Percentiles rank a stretch among this genome's conserved stretches.
Evolutionary conservation across 2,888 invertebrate genomes (phyloP).

Genomic region (Macaria liturata): DNA sequence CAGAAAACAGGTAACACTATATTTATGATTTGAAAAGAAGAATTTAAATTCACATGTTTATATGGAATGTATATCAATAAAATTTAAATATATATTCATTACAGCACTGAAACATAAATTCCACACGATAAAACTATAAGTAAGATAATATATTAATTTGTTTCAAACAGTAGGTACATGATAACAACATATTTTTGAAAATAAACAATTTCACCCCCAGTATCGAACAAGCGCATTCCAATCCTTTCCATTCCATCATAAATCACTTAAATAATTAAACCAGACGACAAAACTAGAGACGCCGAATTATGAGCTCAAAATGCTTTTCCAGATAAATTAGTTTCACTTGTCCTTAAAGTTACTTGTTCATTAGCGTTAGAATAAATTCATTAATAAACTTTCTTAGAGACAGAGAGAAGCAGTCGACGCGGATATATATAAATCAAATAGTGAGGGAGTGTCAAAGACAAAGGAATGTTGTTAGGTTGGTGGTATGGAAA

Average conservation of each 20-base stretch:
- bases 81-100: too few species aligned
- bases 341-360: conserved; percentile 77
- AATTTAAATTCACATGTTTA: too few species aligned
- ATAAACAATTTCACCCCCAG: conserved; percentile 2
- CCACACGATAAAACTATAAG: too few species aligned
- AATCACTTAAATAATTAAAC: conserved; percentile 22
- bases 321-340: conserved; percentile 74
- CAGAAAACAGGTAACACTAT: too few species aligned
- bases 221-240: conserved; percentile 6
- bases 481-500: conserved; percentile 47
- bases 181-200: too few species aligned
- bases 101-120: too few species aligned
- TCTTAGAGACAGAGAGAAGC: conserved; percentile 75
- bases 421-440: conserved; percentile 79
- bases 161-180: too few species aligned
- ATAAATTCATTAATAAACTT: conserved; percentile 82
- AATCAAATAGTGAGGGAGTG: conserved; percentile 82
- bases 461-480: conserved; percentile 76
- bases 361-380: conserved; percentile 82
- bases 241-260: conserved; percentile 5
- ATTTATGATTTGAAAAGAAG: too few species aligned
- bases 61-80: too few species aligned
- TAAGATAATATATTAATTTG: too few species aligned
- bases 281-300: conserved; percentile 30
- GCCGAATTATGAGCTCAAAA: conserved; percentile 55